phyloP scores from a whole-genome alignment of 2,888 invertebrate genomes.

The Agrochola lychnidis region DNA sequence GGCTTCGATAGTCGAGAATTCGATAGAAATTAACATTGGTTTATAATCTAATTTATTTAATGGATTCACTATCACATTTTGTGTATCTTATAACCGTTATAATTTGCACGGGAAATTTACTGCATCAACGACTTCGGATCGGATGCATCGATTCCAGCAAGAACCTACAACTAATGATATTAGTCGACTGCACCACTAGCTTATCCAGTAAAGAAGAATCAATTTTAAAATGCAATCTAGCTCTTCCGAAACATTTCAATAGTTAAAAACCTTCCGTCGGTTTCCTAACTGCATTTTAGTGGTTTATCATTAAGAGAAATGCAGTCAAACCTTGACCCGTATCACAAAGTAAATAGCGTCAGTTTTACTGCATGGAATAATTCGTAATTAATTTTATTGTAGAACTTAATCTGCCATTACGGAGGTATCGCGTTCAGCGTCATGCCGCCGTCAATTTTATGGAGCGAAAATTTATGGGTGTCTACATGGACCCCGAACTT shows the following conservation, averaged over 20 bases:
- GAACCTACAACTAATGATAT: neutral
- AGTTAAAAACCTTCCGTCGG: slow-evolving; percentile 23
- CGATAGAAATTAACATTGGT: neutral
- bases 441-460: slow-evolving; percentile 50
- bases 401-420: slow-evolving; percentile 36
- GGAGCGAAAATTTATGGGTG: slow-evolving; percentile 49
- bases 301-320: slow-evolving; percentile 28
- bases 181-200: slow-evolving; percentile 22
- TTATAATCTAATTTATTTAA: neutral
- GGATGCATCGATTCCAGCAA: slow-evolving; percentile 3
- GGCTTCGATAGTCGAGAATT: neutral
- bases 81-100: neutral
- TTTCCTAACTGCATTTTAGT: slow-evolving; percentile 43
- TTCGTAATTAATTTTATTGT: slow-evolving; percentile 54
- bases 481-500: slow-evolving; percentile 28
- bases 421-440: slow-evolving; percentile 25
- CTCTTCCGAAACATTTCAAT: slow-evolving; percentile 16
- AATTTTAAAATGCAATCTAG: slow-evolving; percentile 41
- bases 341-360: slow-evolving; percentile 13
- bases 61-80: neutral
- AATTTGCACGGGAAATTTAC: neutral
- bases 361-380: slow-evolving; percentile 35
- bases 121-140: neutral
- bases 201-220: slow-evolving; percentile 23
- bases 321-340: slow-evolving; percentile 22